Evolutionary conservation across 1,140 invertebrate species (phyloP), one percentile per base, ranked within the genome.

Genomic region (Drosophila micromelanica): DNA sequence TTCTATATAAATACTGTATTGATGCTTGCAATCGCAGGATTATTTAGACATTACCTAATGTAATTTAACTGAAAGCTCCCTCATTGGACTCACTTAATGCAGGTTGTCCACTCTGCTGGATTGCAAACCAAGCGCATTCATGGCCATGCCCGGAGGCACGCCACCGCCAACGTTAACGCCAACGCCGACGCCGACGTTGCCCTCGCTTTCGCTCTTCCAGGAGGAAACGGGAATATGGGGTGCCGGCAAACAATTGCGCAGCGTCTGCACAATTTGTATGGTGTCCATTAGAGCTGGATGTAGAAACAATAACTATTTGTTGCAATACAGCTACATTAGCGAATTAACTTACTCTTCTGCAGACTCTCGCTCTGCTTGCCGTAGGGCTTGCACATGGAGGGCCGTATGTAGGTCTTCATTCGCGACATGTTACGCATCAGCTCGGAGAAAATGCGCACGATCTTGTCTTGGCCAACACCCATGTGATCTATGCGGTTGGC

Each of bases 381-480:
- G 92, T 97, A 97, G 38, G 96, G 96, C 92, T 97, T 97, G 89
- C 96, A 97, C 96, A 97, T 97, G 23, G 96, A 95, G 64, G 96
- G 96, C 60, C 96, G 93, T 72, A 97, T 96, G 89, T 96, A 97
- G 69, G 95, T 95, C 92, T 96, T 96, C 95, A 97, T 97, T 80
- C 96, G 94, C 73, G 95, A 94, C 95, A 97, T 96, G 92, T 97
- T 97, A 80, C 96, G 96, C 94, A 96, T 96, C 13, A 97, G 94
- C 93, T 97, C 96, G 1, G 95, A 94, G 92, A 97, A 97, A 30
- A 96, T 95, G 68, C 96, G 93, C 46, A 97, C 95, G 76, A 97
- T 96, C 89, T 96, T 96, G 91, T 97, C 95, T 84, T 96, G 95
- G 0, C 96, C 95, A 71, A 94, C 95, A 91, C 92, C 59, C 79